A percentile compares a stretch with the other conserved stretches of the same genome.
Evolutionary conservation across 2,113 vertebrate species (phyloP).

Genomic region (Xyrauchen texanus): DNA sequence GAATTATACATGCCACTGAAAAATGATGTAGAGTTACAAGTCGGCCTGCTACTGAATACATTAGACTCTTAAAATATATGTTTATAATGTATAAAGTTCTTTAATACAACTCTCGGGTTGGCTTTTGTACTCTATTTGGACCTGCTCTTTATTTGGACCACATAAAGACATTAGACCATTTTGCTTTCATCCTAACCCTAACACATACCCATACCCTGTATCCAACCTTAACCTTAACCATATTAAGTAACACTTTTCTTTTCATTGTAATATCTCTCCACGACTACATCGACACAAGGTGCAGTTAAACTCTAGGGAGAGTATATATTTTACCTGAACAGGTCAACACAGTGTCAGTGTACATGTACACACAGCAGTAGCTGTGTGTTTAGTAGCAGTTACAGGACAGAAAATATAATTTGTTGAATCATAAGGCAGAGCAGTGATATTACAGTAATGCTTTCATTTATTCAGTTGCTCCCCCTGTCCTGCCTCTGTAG

Average conservation of each 20-base stretch:
- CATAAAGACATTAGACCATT: background rate
- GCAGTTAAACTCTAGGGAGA: too few relatives aligned
- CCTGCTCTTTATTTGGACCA: background rate
- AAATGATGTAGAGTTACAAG: constrained; percentile 37
- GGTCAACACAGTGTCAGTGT: too few relatives aligned
- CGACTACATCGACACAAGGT: too few relatives aligned
- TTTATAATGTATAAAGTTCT: constrained; percentile 10
- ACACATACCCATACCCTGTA: background rate
- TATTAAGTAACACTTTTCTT: background rate
- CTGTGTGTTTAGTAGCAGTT: too few relatives aligned
- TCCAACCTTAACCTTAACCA: background rate
- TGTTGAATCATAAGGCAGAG: constrained; percentile 3
- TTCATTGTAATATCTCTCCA: too few relatives aligned
- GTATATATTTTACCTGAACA: too few relatives aligned
- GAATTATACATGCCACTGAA: constrained; percentile 37
- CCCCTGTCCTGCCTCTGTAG: background rate
- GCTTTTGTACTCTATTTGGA: background rate
- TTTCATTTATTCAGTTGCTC: constrained; percentile 21
- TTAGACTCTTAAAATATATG: constrained; percentile 22
- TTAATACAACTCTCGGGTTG: background rate
- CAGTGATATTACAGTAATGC: constrained; percentile 22
- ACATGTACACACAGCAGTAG: too few relatives aligned
- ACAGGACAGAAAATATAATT: too few relatives aligned
- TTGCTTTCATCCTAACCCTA: too few relatives aligned
- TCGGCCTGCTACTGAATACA: constrained; percentile 11